Percentiles rank a stretch among this genome's conserved stretches.
Evolutionary conservation across 2,888 invertebrate species (phyloP).

Genomic region (Volucella bombylans): DNA sequence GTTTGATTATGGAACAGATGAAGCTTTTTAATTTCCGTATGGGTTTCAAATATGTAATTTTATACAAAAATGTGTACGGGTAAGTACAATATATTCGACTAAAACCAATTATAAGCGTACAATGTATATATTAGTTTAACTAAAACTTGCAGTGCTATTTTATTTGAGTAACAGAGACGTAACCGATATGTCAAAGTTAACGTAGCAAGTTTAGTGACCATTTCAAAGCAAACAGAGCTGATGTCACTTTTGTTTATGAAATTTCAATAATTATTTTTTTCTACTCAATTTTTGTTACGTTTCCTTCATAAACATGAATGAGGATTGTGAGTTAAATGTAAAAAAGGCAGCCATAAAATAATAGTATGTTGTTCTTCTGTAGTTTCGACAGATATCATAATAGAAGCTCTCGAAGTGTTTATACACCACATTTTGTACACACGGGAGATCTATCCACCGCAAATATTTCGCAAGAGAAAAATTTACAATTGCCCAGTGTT

Average conservation of each 20-base stretch:
- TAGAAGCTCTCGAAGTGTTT: conserved; percentile 80
- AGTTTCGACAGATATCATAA: conserved; percentile 76
- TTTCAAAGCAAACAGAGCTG: not conserved
- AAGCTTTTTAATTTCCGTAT: too few species aligned
- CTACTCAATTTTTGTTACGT: not conserved
- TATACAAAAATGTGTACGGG: too few species aligned
- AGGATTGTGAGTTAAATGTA: conserved; percentile 31
- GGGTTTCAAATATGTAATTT: too few species aligned
- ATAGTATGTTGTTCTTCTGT: not conserved
- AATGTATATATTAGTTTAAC: too few species aligned
- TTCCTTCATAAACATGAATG: conserved; percentile 34
- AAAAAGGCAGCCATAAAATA: not conserved
- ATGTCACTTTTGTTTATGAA: conserved; percentile 1
- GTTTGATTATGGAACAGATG: too few species aligned
- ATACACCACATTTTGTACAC: conserved; percentile 80
- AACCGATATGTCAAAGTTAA: too few species aligned
- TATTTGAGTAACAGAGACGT: too few species aligned
- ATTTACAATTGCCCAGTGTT: conserved; percentile 80
- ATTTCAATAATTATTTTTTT: too few species aligned
- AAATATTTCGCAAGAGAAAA: conserved; percentile 80
- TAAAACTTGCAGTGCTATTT: too few species aligned
- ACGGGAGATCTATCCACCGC: conserved; percentile 79
- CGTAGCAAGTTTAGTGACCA: too few species aligned
- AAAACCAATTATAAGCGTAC: too few species aligned
- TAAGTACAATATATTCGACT: too few species aligned